These are phyloP conservation scores for Caranx ignobilis DNA, from an alignment of 2,113 vertebrate genomes.

Conservation along the genomic window DNA sequence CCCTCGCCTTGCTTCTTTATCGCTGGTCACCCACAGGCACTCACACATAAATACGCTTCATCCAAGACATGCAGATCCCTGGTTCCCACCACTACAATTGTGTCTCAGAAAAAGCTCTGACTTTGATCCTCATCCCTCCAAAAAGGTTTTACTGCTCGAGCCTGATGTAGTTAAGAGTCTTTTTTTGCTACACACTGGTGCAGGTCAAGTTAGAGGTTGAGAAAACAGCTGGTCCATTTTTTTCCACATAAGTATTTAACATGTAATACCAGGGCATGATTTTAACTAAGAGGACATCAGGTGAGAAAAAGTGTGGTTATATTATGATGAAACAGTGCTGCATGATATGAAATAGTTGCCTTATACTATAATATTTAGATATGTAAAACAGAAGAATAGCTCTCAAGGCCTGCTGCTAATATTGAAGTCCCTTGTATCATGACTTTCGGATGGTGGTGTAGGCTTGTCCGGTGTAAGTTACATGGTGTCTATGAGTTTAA, in stretches of 20 bases:
- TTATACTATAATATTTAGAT: background rate
- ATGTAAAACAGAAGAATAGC: background rate
- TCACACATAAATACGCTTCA: constrained; percentile 10
- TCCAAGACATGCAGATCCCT: background rate
- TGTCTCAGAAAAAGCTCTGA: constrained; percentile 3
- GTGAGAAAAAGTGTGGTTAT: background rate
- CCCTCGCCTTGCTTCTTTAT: constrained; percentile 66
- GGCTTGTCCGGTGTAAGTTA: background rate
- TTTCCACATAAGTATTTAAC: background rate
- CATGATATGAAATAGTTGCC: background rate
- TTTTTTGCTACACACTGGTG: constrained; percentile 9
- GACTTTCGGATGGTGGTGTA: background rate
- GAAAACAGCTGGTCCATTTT: background rate
- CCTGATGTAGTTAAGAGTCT: background rate
- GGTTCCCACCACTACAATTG: constrained; percentile 23
- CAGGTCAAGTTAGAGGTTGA: constrained; percentile 14
- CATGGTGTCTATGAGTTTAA: too few relatives aligned
- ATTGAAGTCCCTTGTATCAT: too few relatives aligned
- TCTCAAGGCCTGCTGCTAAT: background rate
- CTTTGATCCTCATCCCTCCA: background rate
- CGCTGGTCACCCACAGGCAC: constrained; percentile 63
- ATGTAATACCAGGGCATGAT: background rate
- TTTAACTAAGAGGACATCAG: background rate
- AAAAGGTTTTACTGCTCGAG: too few relatives aligned
- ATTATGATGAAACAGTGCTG: background rate